Base-by-base conservation (phyloP, 92 coral and sea anemone genomes). In the Siderastrea radians region DNA sequence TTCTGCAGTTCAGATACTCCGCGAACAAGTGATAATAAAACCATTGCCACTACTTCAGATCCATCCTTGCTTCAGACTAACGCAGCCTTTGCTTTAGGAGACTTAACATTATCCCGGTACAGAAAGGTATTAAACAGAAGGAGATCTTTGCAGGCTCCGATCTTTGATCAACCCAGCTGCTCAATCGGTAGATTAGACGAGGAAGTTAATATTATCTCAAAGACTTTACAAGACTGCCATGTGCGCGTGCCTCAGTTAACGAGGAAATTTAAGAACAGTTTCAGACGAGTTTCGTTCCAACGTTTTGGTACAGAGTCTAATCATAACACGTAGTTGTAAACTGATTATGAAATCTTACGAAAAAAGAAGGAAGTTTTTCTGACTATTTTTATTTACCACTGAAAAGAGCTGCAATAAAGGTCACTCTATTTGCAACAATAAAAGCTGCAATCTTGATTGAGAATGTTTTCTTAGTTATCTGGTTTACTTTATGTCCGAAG, bases 161-260 rank as follows among this genome's bases (percentile, higher is more conserved):
- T 65, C 55, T 59, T 15, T 8, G 1, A 77, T 44, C 69, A 19
- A 8, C 14, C 70, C 6, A 12, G 9, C n/a, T 59, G 0, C 55
- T 60, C 69, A 12, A 7, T 7, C 16, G 69, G 65, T 44, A 17
- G 55, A 9, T 6, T 48, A 6, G 44, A 1, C 49, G 15, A 7
- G 11, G 80, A n/a, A 45, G n/a, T 12, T 46, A 3, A 48, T 46
- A 65, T 2, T 10, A 79, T 64, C 17, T 50, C 63, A 13, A 51
- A 49, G 74, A 80, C 50, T 51, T 65, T 80, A 15, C 57, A 79
- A 66, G 84, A 79, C 9, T 66, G 84, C 4, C 74, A 79, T 51
- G 26, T 16, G 58, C 57, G 11, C 7, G 15, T 15, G 53, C 15
- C 57, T 48, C 60, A n/a, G 19, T 3, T 17, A 1, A 16, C 9